Percentiles rank a stretch among this genome's conserved stretches.
Evolutionary conservation across 2,797 vertebrate species (phyloP).

Genomic region (Cyclura pinguis): DNA sequence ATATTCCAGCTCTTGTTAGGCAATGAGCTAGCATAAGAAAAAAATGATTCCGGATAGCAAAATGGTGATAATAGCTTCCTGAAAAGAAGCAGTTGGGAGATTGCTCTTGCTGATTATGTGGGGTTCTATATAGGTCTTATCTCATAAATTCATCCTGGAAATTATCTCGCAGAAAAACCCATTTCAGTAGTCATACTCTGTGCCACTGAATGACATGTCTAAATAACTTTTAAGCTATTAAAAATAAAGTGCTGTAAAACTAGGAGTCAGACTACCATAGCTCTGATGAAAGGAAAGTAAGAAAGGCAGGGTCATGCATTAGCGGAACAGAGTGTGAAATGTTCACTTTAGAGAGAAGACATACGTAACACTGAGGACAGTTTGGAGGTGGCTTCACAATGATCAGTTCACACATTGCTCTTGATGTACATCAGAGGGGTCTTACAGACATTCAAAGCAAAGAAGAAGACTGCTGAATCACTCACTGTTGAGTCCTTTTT

Average conservation of each 20-base stretch:
- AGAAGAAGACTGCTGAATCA: too few species aligned
- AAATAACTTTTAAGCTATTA: background rate
- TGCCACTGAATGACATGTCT: background rate
- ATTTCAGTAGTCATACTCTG: background rate
- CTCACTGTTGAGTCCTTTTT: too few species aligned
- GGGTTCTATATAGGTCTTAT: background rate
- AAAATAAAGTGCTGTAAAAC: background rate
- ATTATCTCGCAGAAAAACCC: background rate
- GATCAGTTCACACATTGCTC: background rate
- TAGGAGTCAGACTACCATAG: background rate
- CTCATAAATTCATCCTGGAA: constrained; percentile 1
- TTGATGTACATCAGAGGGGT: too few species aligned
- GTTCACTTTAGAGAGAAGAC: too few species aligned
- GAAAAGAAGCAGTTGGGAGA: background rate
- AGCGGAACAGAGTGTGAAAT: background rate
- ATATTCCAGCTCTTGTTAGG: background rate
- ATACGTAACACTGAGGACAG: background rate
- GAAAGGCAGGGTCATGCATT: background rate
- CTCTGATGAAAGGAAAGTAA: background rate
- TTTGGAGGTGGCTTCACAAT: background rate
- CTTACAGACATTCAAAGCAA: too few species aligned
- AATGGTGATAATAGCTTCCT: background rate
- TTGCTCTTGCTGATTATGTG: constrained; percentile 10
- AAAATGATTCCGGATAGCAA: constrained; percentile 10
- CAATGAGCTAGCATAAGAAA: constrained; percentile 10